Base-by-base conservation (phyloP, 2,888 invertebrate species). In the Cepaea hortensis region DNA sequence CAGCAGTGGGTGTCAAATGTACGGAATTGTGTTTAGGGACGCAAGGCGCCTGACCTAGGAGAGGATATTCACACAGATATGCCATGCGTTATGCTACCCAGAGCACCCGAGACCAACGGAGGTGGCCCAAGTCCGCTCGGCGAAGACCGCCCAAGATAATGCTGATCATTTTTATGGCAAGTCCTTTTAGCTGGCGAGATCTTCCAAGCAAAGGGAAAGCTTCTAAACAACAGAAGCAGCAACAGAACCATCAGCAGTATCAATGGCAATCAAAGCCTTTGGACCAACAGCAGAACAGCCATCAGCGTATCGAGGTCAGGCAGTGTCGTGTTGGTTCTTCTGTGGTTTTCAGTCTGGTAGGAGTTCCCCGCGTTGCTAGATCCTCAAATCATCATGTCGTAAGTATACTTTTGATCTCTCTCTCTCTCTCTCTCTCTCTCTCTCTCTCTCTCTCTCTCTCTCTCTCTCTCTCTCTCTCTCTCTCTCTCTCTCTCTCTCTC, bases 311-410 rank as follows among this genome's bases (percentile, higher is more conserved):
- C 15, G 81, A 88, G 62, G 85, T 90, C 15, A 86, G 89, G 18
- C 86, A 87, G n/a, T 88, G 88, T 77, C 84, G 86, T 46, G 85
- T 90, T 20, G 90, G 90, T 5, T 70, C 85, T 5, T 73, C 88
- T 11, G 72, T 90, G 46, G 87, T 87, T 0, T 90, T 89, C 50
- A 87, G 89, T n/a, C 73, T 90, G 50, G 90, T 90, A 4, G 88
- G 87, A 70, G 85, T 89, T 11, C 83, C 85, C 0, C 46, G 72
- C 5, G 65, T 61, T n/a, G 11, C 2, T 15, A 73, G 15, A 20
- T 2, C 81, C 6, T 0, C 3, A 5, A 68, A 46, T 15, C 55
- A n/a, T 77, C 6, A 48, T 13, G n/a, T 70, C 65, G 81, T 81
- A 68, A 81, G 81, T 81, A 65, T 9, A 23, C 46, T 15, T 68